Conservation (phyloP, 1,140 invertebrate species). For the Ceratosolen solmsi region DNA sequence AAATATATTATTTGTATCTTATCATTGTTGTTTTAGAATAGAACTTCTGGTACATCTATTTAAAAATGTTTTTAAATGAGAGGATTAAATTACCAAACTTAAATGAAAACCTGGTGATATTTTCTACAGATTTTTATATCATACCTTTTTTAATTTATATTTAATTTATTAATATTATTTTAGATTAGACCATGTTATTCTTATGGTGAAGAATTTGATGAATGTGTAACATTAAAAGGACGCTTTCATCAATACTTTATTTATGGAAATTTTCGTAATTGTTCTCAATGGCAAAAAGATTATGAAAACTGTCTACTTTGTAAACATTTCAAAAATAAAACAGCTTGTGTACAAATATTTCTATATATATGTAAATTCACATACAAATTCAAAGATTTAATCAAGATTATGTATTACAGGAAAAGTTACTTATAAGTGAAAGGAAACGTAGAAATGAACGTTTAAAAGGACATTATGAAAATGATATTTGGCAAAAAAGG, state of each 20-base stretch:
- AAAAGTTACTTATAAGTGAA: constrained; percentile 82
- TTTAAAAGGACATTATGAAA: constrained; percentile 79
- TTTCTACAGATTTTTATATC: no score
- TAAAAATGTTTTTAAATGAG: not conserved
- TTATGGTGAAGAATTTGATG: constrained; percentile 86
- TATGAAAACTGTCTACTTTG: constrained; percentile 83
- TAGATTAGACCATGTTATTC: constrained; percentile 82
- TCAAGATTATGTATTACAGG: constrained; percentile 71
- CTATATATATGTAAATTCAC: constrained; percentile 17
- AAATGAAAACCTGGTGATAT: not conserved
- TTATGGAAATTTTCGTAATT: constrained; percentile 81
- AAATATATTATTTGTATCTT: no score
- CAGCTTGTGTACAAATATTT: constrained; percentile 76
- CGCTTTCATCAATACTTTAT: constrained; percentile 92
- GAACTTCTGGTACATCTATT: no score
- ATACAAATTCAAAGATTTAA: not conserved
- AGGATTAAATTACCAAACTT: not conserved
- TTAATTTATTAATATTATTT: constrained; percentile 48
- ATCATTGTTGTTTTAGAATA: no score
- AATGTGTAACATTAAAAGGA: constrained; percentile 82
- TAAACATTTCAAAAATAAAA: constrained; percentile 76
- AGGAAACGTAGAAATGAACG: constrained; percentile 76
- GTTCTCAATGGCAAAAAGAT: constrained; percentile 85
- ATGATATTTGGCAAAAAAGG: constrained; percentile 86
- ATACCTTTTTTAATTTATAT: not conserved